Conservation (phyloP, 2,888 invertebrate genomes). For the Drosophila barbarae region DNA sequence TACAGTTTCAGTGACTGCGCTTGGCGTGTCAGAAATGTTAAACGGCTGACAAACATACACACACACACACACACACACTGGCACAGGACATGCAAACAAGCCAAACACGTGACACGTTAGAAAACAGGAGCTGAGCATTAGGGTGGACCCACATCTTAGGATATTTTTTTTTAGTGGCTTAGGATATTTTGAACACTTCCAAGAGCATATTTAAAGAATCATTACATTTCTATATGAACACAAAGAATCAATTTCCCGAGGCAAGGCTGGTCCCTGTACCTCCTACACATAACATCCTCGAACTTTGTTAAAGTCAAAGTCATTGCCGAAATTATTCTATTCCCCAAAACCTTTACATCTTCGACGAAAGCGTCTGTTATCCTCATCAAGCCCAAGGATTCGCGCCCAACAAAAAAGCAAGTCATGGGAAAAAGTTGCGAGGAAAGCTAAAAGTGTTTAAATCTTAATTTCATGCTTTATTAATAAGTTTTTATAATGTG, state of each 20-base stretch:
- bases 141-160: slow-evolving; percentile 7
- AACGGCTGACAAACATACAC: slow-evolving; percentile 34
- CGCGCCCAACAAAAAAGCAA: neutral
- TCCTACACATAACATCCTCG: too few relatives aligned
- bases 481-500: neutral
- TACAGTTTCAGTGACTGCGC: slow-evolving; percentile 32
- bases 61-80: slow-evolving; percentile 24
- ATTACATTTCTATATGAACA: neutral
- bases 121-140: slow-evolving; percentile 25
- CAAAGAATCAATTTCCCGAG: neutral
- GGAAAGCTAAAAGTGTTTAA: neutral
- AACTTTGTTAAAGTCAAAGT: neutral
- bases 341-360: neutral
- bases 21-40: slow-evolving; percentile 42
- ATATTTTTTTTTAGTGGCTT: too few relatives aligned
- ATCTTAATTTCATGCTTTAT: neutral
- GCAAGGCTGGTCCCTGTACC: neutral
- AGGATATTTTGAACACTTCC: too few relatives aligned
- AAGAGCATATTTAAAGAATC: neutral
- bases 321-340: neutral
- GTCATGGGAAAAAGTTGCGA: neutral
- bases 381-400: neutral
- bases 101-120: slow-evolving; percentile 34
- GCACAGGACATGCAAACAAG: slow-evolving; percentile 29
- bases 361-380: slow-evolving; percentile 3